Evolutionary conservation across 2,888 invertebrate species (phyloP), one percentile per base, ranked within the genome.

Genomic region (Megaustenia siamemsis): DNA sequence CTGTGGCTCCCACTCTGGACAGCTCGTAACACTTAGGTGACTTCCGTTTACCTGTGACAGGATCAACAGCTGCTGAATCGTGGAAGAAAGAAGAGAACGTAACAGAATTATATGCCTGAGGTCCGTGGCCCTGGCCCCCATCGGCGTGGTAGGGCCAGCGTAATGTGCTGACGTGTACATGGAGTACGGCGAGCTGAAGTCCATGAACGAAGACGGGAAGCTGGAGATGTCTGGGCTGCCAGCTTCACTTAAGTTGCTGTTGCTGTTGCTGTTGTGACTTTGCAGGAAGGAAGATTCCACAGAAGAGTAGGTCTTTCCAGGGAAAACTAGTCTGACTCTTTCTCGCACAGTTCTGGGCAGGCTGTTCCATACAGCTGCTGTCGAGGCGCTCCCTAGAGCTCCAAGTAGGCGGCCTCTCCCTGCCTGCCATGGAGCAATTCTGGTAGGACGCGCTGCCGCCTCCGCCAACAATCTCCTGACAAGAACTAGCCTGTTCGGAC

Each of bases 1-100:
- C 90, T 1, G 93, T 93, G 1, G 93, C 93, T 6, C 93, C 92
- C 18, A 90, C 83, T 12, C 92, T 87, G 24, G 90, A 87, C 8
- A 86, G 35, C 49, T 89, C 90, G 71, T 84, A 84, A 32, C 68
- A 63, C 35, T 84, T 84, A 0, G 60, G 56, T 1, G 77, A 24
- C 45, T 83, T 83, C 24, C 83, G 12, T 35, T 83, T 83, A 1
- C 83, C 66, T 5, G 75, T 83, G 24, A 76, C 15, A 1, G 75
- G 68, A n/a, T 69, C 78, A 56, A 78, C 24, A 18, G n/a, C 32
- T 15, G 45, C 24, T 4, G 68, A 2, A 4, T 53, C 69, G 6
- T 77, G 78, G 15, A 69, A 49, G 68, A 77, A 43, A 8, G 83
- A 75, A 4, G 77, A 69, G 40, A 76, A 71, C 18, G 78, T 18